A percentile compares a stretch with the other conserved stretches of the same genome.
Conservation (phyloP, 2,113 vertebrate species). For the Saimiri boliviensis region DNA sequence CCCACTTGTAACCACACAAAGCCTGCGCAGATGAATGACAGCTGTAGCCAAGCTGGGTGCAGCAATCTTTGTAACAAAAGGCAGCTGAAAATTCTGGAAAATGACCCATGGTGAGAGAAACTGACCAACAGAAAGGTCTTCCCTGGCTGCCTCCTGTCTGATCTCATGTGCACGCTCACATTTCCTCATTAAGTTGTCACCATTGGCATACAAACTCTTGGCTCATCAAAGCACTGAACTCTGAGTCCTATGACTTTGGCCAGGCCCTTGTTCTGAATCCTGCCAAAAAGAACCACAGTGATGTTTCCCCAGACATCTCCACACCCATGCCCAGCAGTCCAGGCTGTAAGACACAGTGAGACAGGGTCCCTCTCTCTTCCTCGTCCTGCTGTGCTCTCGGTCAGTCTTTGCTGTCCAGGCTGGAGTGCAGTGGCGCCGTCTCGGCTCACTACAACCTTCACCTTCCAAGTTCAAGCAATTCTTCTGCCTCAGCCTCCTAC, state of each 20-base stretch:
- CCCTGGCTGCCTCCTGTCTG: neutral
- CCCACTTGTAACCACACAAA: accelerated
- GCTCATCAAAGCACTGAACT: neutral
- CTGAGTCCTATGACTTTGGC: neutral
- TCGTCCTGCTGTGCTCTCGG: neutral
- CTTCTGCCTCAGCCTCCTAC: no score
- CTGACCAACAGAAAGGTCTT: no score
- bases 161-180: neutral
- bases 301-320: neutral
- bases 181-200: neutral
- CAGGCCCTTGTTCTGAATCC: neutral
- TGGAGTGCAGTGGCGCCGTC: no score
- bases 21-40: accelerated
- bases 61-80: neutral
- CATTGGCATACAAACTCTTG: neutral
- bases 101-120: neutral
- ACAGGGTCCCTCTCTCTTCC: accelerated
- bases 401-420: no score
- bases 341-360: no score
- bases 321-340: accelerated
- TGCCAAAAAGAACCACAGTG: neutral
- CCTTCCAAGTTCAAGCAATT: no score
- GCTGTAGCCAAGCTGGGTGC: accelerated
- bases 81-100: neutral
- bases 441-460: no score